A percentile compares a stretch with the other conserved stretches of the same genome.
These are phyloP conservation scores for Prietella phreatophila DNA, from an alignment of 2,113 vertebrate genomes.

Conservation along the genomic window DNA sequence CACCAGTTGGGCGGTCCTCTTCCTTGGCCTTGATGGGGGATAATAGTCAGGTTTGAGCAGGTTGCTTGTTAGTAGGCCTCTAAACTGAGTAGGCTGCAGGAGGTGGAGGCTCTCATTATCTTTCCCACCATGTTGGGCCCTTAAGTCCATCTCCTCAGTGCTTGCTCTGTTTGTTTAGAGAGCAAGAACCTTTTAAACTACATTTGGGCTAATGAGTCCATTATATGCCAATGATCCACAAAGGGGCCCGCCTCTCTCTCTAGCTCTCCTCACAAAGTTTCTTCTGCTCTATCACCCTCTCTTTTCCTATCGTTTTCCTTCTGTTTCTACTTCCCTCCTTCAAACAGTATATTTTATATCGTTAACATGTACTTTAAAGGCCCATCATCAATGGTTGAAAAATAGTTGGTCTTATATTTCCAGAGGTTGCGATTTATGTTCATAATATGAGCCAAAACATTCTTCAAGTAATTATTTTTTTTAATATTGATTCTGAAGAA, in stretches of 20 bases:
- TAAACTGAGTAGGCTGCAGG: constrained; percentile 47
- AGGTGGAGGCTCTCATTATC: constrained; percentile 72
- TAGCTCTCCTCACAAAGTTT: neutral
- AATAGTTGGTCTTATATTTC: too few species aligned
- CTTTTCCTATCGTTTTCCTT: constrained; percentile 8
- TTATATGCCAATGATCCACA: constrained; percentile 79
- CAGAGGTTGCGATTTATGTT: neutral
- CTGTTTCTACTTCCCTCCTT: constrained; percentile 38
- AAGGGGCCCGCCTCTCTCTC: constrained; percentile 63
- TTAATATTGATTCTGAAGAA: neutral
- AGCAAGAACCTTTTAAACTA: constrained; percentile 74
- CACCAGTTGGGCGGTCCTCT: constrained; percentile 55
- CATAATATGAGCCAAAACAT: neutral
- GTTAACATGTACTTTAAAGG: neutral
- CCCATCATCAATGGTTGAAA: too few species aligned
- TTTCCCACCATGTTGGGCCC: constrained; percentile 72
- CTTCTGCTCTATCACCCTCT: constrained; percentile 19
- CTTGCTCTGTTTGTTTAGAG: constrained; percentile 75
- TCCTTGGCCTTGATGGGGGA: constrained; percentile 40
- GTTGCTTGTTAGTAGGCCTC: constrained; percentile 59
- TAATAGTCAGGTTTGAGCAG: constrained; percentile 56
- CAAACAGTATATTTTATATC: neutral
- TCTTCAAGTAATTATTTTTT: neutral
- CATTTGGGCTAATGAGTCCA: constrained; percentile 76
- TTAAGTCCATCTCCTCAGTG: constrained; percentile 72